These are phyloP conservation scores for Limenitis camilla DNA, from an alignment of 2,888 invertebrate species.

Conservation along the genomic window DNA sequence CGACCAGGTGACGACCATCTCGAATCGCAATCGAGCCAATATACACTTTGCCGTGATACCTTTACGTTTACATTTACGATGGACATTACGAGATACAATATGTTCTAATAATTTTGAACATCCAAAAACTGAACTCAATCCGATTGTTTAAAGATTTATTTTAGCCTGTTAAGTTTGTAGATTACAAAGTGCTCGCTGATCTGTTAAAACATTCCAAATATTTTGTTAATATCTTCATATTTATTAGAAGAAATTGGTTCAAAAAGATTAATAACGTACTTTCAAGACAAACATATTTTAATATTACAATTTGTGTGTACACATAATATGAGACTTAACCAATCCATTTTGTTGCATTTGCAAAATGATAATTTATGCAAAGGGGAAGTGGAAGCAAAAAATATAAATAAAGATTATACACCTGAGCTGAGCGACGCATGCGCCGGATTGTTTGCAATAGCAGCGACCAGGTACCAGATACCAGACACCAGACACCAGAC, in stretches of 20 bases:
- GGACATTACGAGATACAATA: constrained; percentile 24
- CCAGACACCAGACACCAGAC: no score
- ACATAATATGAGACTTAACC: constrained; percentile 1
- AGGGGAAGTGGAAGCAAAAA: constrained; percentile 66
- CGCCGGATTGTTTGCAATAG: constrained; percentile 49
- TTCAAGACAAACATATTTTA: no score
- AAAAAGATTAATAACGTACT: not conserved
- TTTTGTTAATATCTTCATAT: constrained; percentile 1
- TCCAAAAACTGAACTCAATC: constrained; percentile 42
- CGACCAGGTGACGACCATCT: constrained; percentile 56
- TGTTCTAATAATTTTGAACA: constrained; percentile 31
- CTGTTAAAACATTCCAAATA: constrained; percentile 61
- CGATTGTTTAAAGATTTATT: constrained; percentile 34
- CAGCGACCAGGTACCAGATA: constrained; percentile 38
- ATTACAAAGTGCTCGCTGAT: constrained; percentile 63
- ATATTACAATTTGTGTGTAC: not conserved
- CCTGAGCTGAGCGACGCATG: constrained; percentile 65
- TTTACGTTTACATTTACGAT: constrained; percentile 22
- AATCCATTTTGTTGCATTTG: constrained; percentile 24
- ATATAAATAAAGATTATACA: constrained; percentile 68
- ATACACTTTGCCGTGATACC: constrained; percentile 24
- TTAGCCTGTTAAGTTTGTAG: constrained; percentile 45
- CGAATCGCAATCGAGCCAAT: constrained; percentile 25
- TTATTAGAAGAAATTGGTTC: not conserved
- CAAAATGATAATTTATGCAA: constrained; percentile 70